Conservation (phyloP, 1,140 invertebrate genomes). For the Drosophila ambigua region DNA sequence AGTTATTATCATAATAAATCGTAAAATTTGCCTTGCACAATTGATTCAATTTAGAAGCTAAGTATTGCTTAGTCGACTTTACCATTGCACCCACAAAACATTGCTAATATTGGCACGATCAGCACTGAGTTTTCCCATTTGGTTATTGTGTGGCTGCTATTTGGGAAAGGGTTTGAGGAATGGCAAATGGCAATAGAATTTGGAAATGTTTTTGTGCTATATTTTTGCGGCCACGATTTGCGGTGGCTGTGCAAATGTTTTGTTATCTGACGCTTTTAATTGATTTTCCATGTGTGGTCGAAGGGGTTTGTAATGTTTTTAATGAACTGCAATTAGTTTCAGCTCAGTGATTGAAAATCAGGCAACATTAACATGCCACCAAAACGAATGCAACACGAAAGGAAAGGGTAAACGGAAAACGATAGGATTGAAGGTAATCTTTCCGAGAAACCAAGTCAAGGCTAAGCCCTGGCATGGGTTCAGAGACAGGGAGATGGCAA, state of each 20-base stretch:
- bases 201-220: slow-evolving; percentile 41
- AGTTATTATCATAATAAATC: too few relatives aligned
- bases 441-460: slow-evolving; percentile 43
- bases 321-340: slow-evolving; percentile 71
- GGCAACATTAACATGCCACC: slow-evolving; percentile 1
- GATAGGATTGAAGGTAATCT: slow-evolving; percentile 24
- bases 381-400: slow-evolving; percentile 15
- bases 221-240: slow-evolving; percentile 64
- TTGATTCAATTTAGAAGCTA: not conserved
- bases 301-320: slow-evolving; percentile 32
- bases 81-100: slow-evolving; percentile 19
- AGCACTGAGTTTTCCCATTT: slow-evolving; percentile 12
- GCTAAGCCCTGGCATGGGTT: slow-evolving; percentile 22
- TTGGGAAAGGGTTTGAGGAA: slow-evolving; percentile 16
- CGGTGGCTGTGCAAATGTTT: slow-evolving; percentile 63
- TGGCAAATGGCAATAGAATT: slow-evolving; percentile 1
- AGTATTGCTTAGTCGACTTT: not conserved
- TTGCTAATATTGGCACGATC: slow-evolving; percentile 59
- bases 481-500: slow-evolving; percentile 14
- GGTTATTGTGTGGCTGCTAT: slow-evolving; percentile 12
- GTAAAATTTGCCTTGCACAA: too few relatives aligned
- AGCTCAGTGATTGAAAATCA: slow-evolving; percentile 34
- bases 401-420: not conserved
- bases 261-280: slow-evolving; percentile 68
- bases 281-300: slow-evolving; percentile 70